Conservation (phyloP, 2,888 invertebrate genomes). For the Hydrotaea cyrtoneurina region DNA sequence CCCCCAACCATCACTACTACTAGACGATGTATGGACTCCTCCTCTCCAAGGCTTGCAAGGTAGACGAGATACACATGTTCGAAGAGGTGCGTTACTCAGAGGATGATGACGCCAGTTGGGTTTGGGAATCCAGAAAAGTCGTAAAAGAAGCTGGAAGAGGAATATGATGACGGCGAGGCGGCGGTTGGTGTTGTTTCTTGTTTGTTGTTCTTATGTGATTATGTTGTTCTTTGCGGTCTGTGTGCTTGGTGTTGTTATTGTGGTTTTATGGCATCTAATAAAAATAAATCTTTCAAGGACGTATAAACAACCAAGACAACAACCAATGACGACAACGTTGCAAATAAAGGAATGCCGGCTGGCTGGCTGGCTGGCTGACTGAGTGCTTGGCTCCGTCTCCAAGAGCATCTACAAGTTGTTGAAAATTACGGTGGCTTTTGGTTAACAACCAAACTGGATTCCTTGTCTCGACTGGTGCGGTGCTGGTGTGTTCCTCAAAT, state of each 20-base stretch:
- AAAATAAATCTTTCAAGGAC: constrained; percentile 67
- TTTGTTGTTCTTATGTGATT: constrained; percentile 24
- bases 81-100: neutral
- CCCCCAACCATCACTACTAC: neutral
- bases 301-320: constrained; percentile 36
- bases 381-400: too few species aligned
- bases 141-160: neutral
- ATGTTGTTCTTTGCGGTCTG: constrained; percentile 22
- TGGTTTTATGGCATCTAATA: constrained; percentile 46
- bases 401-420: constrained; percentile 44
- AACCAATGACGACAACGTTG: neutral
- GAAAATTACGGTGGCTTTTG: neutral
- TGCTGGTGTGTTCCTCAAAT: neutral
- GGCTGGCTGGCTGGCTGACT: constrained; percentile 11
- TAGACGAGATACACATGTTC: neutral
- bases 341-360: constrained; percentile 25
- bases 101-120: neutral
- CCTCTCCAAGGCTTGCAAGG: neutral
- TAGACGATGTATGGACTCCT: neutral
- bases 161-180: neutral
- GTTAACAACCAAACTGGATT: neutral
- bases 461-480: neutral
- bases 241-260: neutral
- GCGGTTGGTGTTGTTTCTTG: neutral
- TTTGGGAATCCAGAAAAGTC: neutral